Base-by-base conservation (phyloP, 2,888 invertebrate genomes). In the Endotricha flammealis region DNA sequence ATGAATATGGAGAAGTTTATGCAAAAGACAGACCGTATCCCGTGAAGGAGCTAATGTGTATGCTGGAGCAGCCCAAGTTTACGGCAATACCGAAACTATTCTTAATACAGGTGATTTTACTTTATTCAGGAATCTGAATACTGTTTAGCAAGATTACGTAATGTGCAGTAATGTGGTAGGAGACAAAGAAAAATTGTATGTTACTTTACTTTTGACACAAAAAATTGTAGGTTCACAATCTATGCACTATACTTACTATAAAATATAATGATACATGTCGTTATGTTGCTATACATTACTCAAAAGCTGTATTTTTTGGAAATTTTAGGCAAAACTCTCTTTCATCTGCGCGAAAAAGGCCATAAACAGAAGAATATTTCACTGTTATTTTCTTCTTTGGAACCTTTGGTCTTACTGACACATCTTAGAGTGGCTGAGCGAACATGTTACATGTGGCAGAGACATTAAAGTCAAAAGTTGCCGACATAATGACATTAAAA, bases 101-200 rank as follows among this genome's bases (percentile, higher is more conserved):
- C 12, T 36, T 36, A 5, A 11, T 36, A 4, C 36, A 36, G 36
- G 36, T 36, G 30, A 14, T n/a, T n/a, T n/a, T n/a, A n/a, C n/a
- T n/a, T 9, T 22, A 6, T 12, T 22, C 12, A n/a, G 6, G 4
- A 8, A 6, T 13, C n/a, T n/a, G 0, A 5, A 4, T 16, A 10
- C 16, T 14, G 9, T 28, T 28, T 6, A n/a, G n/a, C 13, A 13
- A 13, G 12, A 5, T 12, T 10, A 12, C 12, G 10, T 7, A 12
- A 3, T 13, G 4, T 3, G n/a, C 13, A n/a, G 27, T 12, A 28
- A 28, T 13, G 12, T 28, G 13, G 27, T 13, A 28, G n/a, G n/a
- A 24, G 10, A 9, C n/a, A n/a, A n/a, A n/a, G n/a, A n/a, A n/a
- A n/a, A n/a, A n/a, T n/a, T n/a, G n/a, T n/a, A n/a, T n/a, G n/a